Conservation (phyloP, 2,888 invertebrate species). For the Choristoneura rosaceana region DNA sequence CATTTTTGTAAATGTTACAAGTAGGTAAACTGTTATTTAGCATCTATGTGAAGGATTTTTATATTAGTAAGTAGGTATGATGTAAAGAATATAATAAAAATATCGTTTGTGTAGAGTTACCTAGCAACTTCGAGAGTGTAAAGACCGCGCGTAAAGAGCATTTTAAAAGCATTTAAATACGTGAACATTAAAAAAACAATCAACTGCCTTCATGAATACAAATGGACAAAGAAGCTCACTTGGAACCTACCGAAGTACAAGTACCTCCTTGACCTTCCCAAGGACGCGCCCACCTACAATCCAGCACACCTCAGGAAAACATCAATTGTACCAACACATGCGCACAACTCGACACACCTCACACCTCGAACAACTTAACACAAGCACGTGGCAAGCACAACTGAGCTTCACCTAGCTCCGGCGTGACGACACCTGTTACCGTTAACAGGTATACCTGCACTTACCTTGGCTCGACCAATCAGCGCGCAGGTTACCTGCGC, state of each 20-base stretch:
- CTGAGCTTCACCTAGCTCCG: constrained; percentile 45
- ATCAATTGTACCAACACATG: constrained; percentile 83
- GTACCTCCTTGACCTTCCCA: constrained; percentile 56
- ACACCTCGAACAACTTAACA: constrained; percentile 44
- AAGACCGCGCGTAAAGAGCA: background rate
- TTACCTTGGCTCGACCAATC: constrained; percentile 75
- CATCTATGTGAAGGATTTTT: no score
- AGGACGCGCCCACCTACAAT: constrained; percentile 78
- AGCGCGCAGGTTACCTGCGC: constrained; percentile 83
- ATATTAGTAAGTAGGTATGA: no score
- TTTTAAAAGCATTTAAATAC: background rate
- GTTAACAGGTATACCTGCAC: constrained; percentile 69
- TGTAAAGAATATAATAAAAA: no score
- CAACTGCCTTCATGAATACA: constrained; percentile 13
- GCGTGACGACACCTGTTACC: constrained; percentile 45
- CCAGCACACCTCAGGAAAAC: constrained; percentile 84
- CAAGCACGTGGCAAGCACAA: constrained; percentile 46
- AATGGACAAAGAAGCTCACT: constrained; percentile 14
- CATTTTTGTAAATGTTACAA: no score
- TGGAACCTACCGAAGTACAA: constrained; percentile 26
- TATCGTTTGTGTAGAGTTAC: no score
- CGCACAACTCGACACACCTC: constrained; percentile 65
- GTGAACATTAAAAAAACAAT: background rate
- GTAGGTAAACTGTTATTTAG: no score
- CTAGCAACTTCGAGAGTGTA: no score